A percentile compares a stretch with the other conserved stretches of the same genome.
Evolutionary conservation across 2,888 invertebrate species (phyloP).

Genomic region (Coelinius sp.): DNA sequence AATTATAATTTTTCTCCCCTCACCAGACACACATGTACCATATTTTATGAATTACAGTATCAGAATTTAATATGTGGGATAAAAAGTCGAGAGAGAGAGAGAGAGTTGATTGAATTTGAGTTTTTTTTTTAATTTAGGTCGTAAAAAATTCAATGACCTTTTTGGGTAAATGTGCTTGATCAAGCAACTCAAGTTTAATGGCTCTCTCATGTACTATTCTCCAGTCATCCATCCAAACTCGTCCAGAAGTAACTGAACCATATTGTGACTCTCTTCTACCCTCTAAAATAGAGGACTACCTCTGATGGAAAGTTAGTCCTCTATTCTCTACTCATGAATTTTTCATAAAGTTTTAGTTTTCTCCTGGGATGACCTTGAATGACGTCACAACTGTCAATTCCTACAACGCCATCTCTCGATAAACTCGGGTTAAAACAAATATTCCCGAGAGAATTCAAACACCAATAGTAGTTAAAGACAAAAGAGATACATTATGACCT

Average conservation of each 20-base stretch:
- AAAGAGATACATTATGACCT: neutral
- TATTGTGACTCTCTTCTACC: too few species aligned
- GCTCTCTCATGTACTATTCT: slow-evolving; percentile 11
- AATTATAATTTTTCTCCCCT: neutral
- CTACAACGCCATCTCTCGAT: too few species aligned
- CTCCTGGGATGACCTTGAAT: too few species aligned
- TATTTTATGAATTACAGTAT: neutral
- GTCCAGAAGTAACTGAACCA: neutral
- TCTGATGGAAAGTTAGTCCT: too few species aligned
- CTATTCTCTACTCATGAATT: too few species aligned
- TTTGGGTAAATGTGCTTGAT: neutral
- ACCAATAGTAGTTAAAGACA: neutral
- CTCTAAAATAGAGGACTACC: too few species aligned
- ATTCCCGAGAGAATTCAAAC: neutral
- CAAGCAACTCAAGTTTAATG: slow-evolving; percentile 14
- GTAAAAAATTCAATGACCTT: neutral
- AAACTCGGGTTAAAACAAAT: too few species aligned
- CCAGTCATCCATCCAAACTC: slow-evolving; percentile 17
- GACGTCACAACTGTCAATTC: too few species aligned
- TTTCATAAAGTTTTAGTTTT: too few species aligned
- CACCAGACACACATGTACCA: neutral
- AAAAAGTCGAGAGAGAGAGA: neutral
- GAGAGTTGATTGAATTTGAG: neutral
- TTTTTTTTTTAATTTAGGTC: neutral
- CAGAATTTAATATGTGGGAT: neutral